These are phyloP conservation scores for Perognathus longimembris DNA, from an alignment of 2,113 vertebrate genomes.

Conservation along the genomic window DNA sequence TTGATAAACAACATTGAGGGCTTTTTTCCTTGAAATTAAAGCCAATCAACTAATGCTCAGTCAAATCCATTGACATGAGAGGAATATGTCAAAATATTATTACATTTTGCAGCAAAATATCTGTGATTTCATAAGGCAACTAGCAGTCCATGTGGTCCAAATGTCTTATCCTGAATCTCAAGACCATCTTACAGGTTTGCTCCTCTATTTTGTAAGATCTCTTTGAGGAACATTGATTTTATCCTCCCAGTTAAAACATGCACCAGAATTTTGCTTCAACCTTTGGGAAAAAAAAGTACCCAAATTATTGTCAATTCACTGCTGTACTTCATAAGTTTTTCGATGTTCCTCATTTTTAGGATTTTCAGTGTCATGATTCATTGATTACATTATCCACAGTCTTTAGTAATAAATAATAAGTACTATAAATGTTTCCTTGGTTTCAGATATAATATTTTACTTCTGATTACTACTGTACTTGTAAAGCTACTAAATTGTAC, in stretches of 20 bases:
- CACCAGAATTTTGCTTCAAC: background rate
- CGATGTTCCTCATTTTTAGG: background rate
- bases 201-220: background rate
- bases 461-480: background rate
- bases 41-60: background rate
- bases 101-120: background rate
- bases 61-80: background rate
- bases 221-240: background rate
- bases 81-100: background rate
- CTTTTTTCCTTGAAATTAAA: conserved; percentile 22
- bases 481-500: too few species aligned
- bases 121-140: background rate
- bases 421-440: background rate
- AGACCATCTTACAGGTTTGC: background rate
- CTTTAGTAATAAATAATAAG: conserved; percentile 26
- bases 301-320: background rate
- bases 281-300: background rate
- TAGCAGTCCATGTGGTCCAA: background rate
- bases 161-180: background rate
- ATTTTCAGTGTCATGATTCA: conserved; percentile 1
- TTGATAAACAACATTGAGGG: background rate
- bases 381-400: background rate
- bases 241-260: background rate
- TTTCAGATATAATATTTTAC: conserved; percentile 18
- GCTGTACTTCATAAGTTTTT: background rate